phyloP scores from a whole-genome alignment of 2,797 vertebrate species.

The Melanotaenia pygmaea region DNA sequence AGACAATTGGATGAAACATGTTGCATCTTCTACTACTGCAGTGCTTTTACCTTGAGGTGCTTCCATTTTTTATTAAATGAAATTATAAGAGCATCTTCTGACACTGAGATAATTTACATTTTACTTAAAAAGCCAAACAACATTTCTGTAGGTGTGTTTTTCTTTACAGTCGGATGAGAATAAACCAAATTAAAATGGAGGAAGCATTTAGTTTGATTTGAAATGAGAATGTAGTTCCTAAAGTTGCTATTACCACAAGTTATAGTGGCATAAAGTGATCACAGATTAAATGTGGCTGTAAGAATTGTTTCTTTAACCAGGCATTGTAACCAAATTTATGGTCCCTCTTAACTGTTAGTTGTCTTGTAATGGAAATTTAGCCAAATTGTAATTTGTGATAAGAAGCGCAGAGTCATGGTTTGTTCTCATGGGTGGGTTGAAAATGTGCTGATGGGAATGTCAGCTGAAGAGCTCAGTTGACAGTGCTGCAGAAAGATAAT shows the following conservation, averaged over 20 bases:
- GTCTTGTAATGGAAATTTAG: neutral
- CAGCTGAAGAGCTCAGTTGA: neutral
- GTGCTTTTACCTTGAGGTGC: neutral
- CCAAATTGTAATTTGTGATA: neutral
- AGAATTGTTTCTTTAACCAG: neutral
- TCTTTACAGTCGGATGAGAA: neutral
- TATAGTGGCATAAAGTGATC: neutral
- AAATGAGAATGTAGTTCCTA: neutral
- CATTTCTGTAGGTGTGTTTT: neutral
- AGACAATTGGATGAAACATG: neutral
- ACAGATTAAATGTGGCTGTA: neutral
- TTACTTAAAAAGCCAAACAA: neutral
- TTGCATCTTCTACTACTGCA: neutral
- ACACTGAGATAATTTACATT: neutral
- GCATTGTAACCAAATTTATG: neutral
- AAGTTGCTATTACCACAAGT: neutral
- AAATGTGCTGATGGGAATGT: conserved; percentile 1
- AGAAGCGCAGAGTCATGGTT: neutral
- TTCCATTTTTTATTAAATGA: neutral
- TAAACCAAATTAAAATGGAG: neutral
- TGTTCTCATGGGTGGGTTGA: neutral
- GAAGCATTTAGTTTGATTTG: neutral
- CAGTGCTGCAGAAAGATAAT: conserved; percentile 50
- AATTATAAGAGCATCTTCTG: neutral
- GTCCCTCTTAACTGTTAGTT: neutral